Evolutionary conservation across 2,113 vertebrate genomes (phyloP).

Genomic region (Fregetta grallaria): DNA sequence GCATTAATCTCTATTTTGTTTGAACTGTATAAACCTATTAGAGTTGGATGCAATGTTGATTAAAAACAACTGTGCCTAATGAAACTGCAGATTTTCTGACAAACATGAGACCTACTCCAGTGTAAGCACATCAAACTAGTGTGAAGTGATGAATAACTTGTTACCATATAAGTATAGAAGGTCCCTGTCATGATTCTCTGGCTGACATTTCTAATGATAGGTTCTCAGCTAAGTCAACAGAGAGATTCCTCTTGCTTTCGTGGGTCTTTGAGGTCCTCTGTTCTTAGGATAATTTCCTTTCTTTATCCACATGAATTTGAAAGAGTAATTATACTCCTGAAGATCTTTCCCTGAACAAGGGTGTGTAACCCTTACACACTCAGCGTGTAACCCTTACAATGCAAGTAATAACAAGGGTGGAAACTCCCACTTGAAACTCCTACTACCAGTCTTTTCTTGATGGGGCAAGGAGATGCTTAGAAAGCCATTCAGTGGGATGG

Average conservation of each 20-base stretch:
- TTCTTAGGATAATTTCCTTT: neutral
- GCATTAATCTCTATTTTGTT: neutral
- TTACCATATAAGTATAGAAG: neutral
- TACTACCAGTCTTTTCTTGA: neutral
- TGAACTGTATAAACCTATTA: neutral
- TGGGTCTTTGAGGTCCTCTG: neutral
- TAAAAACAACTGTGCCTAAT: neutral
- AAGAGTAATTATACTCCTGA: neutral
- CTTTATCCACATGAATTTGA: neutral
- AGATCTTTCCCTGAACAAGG: neutral
- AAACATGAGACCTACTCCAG: neutral
- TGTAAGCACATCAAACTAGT: neutral
- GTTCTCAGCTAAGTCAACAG: neutral
- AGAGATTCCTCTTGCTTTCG: neutral
- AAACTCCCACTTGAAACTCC: constrained; percentile 6
- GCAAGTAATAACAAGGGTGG: neutral
- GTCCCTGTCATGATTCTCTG: neutral
- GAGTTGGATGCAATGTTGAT: neutral
- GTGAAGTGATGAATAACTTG: neutral
- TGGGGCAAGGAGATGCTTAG: neutral
- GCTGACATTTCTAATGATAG: neutral
- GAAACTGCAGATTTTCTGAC: neutral
- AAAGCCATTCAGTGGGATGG: neutral
- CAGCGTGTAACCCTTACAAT: neutral
- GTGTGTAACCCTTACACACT: neutral